Percentiles rank a stretch among this genome's conserved stretches.
Conservation (phyloP, 2,797 vertebrate genomes). For the Ataeniobius toweri region DNA sequence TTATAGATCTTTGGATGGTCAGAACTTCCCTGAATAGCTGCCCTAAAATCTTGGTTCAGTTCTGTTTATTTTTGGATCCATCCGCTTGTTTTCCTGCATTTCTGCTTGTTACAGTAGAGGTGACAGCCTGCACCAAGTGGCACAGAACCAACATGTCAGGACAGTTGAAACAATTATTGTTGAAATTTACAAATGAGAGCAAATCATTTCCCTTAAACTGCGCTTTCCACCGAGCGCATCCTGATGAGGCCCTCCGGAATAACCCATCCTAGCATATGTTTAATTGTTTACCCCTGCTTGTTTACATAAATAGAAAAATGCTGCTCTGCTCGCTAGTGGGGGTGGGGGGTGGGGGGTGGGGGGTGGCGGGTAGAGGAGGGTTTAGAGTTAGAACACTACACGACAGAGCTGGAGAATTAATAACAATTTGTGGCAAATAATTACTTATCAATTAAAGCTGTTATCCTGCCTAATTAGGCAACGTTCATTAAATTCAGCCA, state of each 20-base stretch:
- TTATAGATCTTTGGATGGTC: background rate
- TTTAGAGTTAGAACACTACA: constrained; percentile 56
- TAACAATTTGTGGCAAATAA: constrained; percentile 81
- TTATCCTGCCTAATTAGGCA: constrained; percentile 93
- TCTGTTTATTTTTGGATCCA: background rate
- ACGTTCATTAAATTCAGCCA: constrained; percentile 96
- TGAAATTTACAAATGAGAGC: constrained; percentile 49
- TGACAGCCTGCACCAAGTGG: constrained; percentile 33
- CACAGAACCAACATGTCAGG: constrained; percentile 38
- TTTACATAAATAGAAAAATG: constrained; percentile 76
- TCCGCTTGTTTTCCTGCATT: background rate
- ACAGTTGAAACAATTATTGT: constrained; percentile 86
- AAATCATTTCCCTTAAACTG: constrained; percentile 61
- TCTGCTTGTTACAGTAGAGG: background rate
- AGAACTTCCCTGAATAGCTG: background rate
- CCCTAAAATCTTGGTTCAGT: too few relatives aligned
- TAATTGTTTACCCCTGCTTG: constrained; percentile 77
- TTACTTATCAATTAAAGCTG: constrained; percentile 88
- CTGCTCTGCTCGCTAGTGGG: constrained; percentile 42
- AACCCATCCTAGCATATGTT: constrained; percentile 69
- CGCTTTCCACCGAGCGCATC: constrained; percentile 47
- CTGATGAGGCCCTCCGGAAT: constrained; percentile 61
- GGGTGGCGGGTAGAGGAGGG: constrained; percentile 12
- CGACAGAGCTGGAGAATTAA: constrained; percentile 72
- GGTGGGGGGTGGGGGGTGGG: background rate